Evolutionary conservation across 2,797 vertebrate species (phyloP).

Genomic region (Stomatorhinus walkeri): DNA sequence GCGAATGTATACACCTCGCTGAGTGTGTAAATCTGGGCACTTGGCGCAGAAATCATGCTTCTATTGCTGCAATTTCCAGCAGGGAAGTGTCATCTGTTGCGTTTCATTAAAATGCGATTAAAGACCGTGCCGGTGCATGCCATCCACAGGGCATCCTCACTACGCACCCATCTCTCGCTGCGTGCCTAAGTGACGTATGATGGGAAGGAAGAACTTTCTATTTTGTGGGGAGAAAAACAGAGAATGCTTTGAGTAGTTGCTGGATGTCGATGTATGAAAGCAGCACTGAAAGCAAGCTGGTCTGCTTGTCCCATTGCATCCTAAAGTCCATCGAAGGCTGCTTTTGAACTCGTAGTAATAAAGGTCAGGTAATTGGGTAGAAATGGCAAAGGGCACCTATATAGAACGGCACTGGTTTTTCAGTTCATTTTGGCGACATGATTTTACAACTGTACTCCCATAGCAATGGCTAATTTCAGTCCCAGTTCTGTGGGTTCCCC

Average conservation of each 20-base stretch:
- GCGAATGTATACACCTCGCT: neutral
- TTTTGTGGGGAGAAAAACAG: neutral
- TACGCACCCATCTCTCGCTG: neutral
- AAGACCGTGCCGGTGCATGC: neutral
- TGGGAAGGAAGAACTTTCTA: neutral
- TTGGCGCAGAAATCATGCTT: neutral
- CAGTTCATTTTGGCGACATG: neutral
- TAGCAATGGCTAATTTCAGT: neutral
- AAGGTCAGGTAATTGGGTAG: neutral
- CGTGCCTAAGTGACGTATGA: slow-evolving; percentile 8
- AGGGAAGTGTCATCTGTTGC: slow-evolving; percentile 33
- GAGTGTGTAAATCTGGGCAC: neutral
- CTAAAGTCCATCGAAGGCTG: neutral
- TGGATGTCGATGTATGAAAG: neutral
- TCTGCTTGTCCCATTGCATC: neutral
- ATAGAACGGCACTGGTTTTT: neutral
- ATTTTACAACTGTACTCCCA: too few relatives aligned
- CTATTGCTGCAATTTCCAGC: neutral
- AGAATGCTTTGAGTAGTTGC: neutral
- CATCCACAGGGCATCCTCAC: neutral
- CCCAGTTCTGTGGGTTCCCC: neutral
- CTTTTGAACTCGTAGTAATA: neutral
- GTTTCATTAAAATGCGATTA: slow-evolving; percentile 42
- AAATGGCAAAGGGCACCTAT: neutral
- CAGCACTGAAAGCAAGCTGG: neutral